A percentile compares a stretch with the other conserved stretches of the same genome.
Evolutionary conservation across 53 echinoderm and acorn worm genomes (phyloP).

Genomic region (Echinarachnius parma): DNA sequence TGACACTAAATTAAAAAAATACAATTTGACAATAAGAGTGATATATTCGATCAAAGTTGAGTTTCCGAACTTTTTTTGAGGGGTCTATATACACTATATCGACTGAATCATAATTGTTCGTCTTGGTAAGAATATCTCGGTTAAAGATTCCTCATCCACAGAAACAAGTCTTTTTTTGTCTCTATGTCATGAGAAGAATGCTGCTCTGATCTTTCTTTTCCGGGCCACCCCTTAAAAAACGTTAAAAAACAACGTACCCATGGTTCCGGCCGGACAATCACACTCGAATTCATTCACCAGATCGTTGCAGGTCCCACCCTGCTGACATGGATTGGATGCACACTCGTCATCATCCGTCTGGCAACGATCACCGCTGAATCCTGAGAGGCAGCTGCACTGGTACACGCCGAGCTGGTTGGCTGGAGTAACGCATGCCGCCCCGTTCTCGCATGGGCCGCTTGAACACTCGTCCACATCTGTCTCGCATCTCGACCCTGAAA

Average conservation of each 20-base stretch:
- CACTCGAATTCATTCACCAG: constrained; percentile 65
- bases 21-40: too few species aligned
- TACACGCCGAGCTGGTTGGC: constrained; percentile 50
- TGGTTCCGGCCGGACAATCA: constrained; percentile 52
- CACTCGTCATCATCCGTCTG: constrained; percentile 53
- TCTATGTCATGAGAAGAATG: too few species aligned
- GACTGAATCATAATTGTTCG: too few species aligned
- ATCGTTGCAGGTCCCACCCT: constrained; percentile 54
- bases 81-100: too few species aligned
- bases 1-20: too few species aligned
- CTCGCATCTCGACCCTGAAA: constrained; percentile 15
- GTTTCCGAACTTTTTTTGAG: too few species aligned
- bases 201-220: too few species aligned
- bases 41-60: too few species aligned
- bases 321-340: constrained; percentile 49
- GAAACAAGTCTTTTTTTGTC: too few species aligned
- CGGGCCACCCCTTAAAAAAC: too few species aligned
- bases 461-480: constrained; percentile 20
- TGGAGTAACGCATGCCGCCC: not conserved
- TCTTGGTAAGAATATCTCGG: too few species aligned
- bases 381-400: constrained; percentile 67
- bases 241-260: constrained; percentile 73
- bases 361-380: constrained; percentile 68
- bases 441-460: constrained; percentile 17
- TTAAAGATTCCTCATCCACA: too few species aligned